Evolutionary conservation across 1,140 invertebrate genomes (phyloP), one percentile per base, ranked within the genome.

Genomic region (Nautilus pompilius): DNA sequence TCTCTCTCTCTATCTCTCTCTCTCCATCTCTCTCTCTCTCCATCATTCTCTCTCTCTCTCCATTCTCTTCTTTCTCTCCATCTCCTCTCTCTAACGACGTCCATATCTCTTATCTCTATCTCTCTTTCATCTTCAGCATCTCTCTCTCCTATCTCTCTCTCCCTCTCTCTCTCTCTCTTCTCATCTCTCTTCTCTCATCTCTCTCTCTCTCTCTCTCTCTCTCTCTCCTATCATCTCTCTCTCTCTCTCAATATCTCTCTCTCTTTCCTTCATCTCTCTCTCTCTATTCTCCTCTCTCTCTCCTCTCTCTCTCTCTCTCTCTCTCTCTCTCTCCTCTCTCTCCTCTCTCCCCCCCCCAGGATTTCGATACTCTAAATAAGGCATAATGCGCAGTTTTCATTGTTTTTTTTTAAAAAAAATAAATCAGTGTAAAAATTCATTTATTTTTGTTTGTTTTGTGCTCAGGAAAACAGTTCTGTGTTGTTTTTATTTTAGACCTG

Each of bases 401-500:
- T n/a, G n/a, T n/a, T n/a, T n/a, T n/a, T n/a, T n/a, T n/a, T n/a
- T n/a, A n/a, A n/a, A n/a, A n/a, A n/a, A n/a, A n/a, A n/a, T n/a
- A n/a, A n/a, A n/a, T n/a, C n/a, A n/a, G n/a, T n/a, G n/a, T n/a
- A n/a, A n/a, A n/a, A n/a, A n/a, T n/a, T n/a, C n/a, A n/a, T n/a
- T n/a, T n/a, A n/a, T n/a, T n/a, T n/a, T n/a, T n/a, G n/a, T n/a
- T n/a, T n/a, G n/a, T n/a, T n/a, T n/a, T n/a, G n/a, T n/a, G n/a
- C n/a, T n/a, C n/a, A n/a, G n/a, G n/a, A n/a, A n/a, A n/a, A n/a
- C n/a, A n/a, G n/a, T n/a, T n/a, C n/a, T n/a, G n/a, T 48, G 5
- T 41, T 30, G 4, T 60, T 24, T 46, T 48, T 53, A 22, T 73
- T 66, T 13, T 62, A 78, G 75, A 66, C 73, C 15, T 78, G 75